These are phyloP conservation scores for Cyanocitta stelleri DNA, from an alignment of 2,113 vertebrate genomes.

Conservation along the genomic window DNA sequence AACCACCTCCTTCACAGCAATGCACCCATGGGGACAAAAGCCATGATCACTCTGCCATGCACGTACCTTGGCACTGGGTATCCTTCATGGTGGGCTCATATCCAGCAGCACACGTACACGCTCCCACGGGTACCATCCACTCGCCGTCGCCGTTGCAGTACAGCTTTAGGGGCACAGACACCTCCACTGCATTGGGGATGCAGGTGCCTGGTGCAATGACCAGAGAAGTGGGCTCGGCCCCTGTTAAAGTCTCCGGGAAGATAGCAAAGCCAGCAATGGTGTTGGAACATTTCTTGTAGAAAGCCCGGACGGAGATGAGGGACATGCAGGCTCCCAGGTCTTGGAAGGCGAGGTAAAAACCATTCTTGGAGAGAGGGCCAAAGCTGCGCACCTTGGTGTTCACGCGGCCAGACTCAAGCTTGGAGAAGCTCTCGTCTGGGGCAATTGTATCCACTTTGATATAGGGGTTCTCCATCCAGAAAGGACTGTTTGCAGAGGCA, in stretches of 20 bases:
- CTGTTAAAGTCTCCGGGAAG: slow-evolving; percentile 95
- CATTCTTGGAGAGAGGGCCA: slow-evolving; percentile 93
- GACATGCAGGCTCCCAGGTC: slow-evolving; percentile 98
- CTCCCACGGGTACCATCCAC: slow-evolving; percentile 97
- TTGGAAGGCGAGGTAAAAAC: slow-evolving; percentile 98
- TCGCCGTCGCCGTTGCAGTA: slow-evolving; percentile 97
- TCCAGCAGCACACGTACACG: slow-evolving; percentile 90
- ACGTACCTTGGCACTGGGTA: slow-evolving; percentile 88
- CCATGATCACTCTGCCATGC: rapidly evolving
- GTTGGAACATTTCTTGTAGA: slow-evolving; percentile 97
- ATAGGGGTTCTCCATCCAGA: slow-evolving; percentile 99
- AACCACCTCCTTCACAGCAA: neutral
- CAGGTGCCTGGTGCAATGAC: slow-evolving; percentile 95
- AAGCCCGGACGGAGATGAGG: slow-evolving; percentile 93
- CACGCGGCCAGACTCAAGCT: slow-evolving; percentile 87
- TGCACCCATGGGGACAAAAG: rapidly evolving
- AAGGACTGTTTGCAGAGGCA: slow-evolving; percentile 90
- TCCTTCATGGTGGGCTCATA: slow-evolving; percentile 89
- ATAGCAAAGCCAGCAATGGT: slow-evolving; percentile 93
- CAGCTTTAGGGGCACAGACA: slow-evolving; percentile 93
- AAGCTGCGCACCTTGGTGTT: slow-evolving; percentile 98
- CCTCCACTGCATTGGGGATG: slow-evolving; percentile 88
- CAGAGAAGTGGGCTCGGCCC: slow-evolving; percentile 92
- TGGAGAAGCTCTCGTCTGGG: slow-evolving; percentile 93
- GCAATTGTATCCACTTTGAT: slow-evolving; percentile 99